Evolutionary conservation across 2,113 vertebrate genomes (phyloP).

Genomic region (Panthera uncia): DNA sequence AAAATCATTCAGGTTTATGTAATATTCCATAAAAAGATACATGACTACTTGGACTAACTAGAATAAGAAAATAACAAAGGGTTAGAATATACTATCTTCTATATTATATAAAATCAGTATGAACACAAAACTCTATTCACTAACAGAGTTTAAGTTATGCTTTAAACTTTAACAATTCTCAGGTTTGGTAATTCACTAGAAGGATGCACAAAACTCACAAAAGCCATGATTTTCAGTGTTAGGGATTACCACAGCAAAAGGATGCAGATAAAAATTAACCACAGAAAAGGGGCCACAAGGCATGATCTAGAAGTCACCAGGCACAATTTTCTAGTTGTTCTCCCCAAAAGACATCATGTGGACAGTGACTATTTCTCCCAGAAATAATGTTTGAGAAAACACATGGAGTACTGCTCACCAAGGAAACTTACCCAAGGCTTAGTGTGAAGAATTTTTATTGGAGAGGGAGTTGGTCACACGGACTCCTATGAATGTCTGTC

Average conservation of each 20-base stretch:
- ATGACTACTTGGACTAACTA: not conserved
- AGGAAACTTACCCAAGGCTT: not conserved
- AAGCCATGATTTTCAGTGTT: not conserved
- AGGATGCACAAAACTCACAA: not conserved
- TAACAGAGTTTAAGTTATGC: not conserved
- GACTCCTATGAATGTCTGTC: not conserved
- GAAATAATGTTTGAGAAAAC: not conserved
- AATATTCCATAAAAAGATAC: not conserved
- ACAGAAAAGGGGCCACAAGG: not conserved
- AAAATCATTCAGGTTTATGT: not conserved
- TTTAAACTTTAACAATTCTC: not conserved
- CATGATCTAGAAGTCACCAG: not conserved
- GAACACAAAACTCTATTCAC: not conserved
- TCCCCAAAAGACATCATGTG: not conserved
- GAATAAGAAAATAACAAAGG: not conserved
- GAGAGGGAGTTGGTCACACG: no score
- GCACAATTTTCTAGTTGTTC: not conserved
- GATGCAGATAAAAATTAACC: not conserved
- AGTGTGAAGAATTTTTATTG: not conserved
- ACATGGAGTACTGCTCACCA: not conserved
- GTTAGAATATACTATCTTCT: not conserved
- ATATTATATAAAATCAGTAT: not conserved
- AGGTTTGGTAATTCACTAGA: not conserved
- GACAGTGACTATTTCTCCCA: not conserved
- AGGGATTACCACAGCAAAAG: not conserved